A percentile compares a stretch with the other conserved stretches of the same genome.
Conservation (phyloP, 2,113 vertebrate genomes). For the Ciconia stormi region DNA sequence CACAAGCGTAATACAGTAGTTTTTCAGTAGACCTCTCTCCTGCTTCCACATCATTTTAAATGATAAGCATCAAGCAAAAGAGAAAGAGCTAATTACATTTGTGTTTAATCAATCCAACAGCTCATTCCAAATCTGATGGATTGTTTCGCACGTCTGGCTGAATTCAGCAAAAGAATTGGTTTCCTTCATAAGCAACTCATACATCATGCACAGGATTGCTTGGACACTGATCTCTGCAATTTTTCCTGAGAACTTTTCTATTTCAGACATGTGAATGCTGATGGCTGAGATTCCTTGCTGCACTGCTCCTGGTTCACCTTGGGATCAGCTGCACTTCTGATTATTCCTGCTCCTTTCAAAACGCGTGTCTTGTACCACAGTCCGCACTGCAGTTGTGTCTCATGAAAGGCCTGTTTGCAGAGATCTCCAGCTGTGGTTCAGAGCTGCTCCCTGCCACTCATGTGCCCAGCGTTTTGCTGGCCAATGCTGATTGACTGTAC, state of each 20-base stretch:
- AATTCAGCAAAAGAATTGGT: neutral
- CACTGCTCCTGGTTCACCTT: neutral
- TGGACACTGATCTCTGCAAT: neutral
- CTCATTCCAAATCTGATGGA: neutral
- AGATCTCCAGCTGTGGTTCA: neutral
- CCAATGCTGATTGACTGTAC: neutral
- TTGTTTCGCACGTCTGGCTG: neutral
- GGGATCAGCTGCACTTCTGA: neutral
- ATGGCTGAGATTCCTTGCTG: neutral
- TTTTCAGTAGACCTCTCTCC: slow-evolving; percentile 10
- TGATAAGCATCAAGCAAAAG: slow-evolving; percentile 15
- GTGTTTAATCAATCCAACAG: slow-evolving; percentile 13
- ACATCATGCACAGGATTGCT: neutral
- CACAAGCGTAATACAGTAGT: neutral
- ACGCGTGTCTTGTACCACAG: neutral
- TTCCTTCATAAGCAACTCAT: neutral
- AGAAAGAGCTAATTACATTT: slow-evolving; percentile 51
- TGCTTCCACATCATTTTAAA: slow-evolving; percentile 31
- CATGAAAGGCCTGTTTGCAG: neutral
- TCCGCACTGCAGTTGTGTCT: neutral
- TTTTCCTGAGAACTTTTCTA: neutral
- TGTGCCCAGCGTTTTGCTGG: neutral
- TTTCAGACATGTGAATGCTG: neutral
- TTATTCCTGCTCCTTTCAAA: neutral
- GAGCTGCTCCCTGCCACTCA: neutral